Conservation (phyloP, 2,113 vertebrate genomes). For the Ivindomyrus marchei region DNA sequence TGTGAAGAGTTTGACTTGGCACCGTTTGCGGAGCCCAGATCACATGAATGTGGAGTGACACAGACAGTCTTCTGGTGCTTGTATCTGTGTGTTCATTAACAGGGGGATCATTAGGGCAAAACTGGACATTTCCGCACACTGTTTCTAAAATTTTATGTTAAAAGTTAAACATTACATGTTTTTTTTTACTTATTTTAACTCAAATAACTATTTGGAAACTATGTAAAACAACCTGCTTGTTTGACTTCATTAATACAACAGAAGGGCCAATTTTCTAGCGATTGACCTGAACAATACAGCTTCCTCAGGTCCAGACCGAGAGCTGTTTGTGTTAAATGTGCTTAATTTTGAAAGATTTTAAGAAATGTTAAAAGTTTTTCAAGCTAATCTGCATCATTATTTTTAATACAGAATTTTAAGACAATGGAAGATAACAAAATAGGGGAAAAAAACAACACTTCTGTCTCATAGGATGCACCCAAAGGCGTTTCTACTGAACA, state of each 20-base stretch:
- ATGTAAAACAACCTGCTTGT: not conserved
- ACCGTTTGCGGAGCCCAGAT: not conserved
- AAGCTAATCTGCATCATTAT: not conserved
- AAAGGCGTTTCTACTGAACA: not conserved
- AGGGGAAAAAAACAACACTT: not conserved
- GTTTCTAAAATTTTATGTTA: not conserved
- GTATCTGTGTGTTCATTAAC: not conserved
- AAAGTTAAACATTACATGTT: not conserved
- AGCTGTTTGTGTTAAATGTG: not conserved
- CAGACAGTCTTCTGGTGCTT: not conserved
- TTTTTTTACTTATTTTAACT: not conserved
- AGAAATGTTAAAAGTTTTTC: not conserved
- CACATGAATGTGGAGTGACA: not conserved
- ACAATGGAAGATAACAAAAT: not conserved
- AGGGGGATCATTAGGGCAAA: not conserved
- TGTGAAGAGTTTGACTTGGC: not conserved
- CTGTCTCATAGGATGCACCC: not conserved
- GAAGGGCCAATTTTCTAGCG: not conserved
- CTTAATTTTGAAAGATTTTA: not conserved
- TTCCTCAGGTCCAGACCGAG: not conserved
- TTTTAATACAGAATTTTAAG: not conserved
- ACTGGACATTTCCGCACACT: not conserved
- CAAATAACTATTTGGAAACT: not conserved
- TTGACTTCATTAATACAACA: not conserved
- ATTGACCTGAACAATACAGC: not conserved